Percentiles rank a stretch among this genome's conserved stretches.
Evolutionary conservation across 2,888 invertebrate species (phyloP).

Genomic region (Kryphioiulus occultus): DNA sequence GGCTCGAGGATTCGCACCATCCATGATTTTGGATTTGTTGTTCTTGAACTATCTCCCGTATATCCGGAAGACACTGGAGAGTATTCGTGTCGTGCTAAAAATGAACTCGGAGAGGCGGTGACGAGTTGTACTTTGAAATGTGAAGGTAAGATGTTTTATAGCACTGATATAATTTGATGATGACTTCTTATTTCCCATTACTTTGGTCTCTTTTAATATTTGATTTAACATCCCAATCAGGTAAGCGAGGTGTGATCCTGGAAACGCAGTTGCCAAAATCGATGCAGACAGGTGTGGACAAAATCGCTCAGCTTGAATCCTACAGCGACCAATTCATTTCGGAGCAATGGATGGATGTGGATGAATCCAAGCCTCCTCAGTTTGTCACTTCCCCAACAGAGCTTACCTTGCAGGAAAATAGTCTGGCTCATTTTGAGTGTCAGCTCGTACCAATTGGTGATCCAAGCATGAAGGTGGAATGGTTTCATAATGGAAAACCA

Average conservation of each 20-base stretch:
- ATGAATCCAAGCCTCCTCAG: slow-evolving; percentile 86
- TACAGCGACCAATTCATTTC: slow-evolving; percentile 70
- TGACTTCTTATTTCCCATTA: too few species aligned
- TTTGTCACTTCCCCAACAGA: slow-evolving; percentile 88
- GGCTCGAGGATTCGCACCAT: slow-evolving; percentile 90
- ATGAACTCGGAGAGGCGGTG: slow-evolving; percentile 90
- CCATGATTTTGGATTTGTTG: slow-evolving; percentile 97
- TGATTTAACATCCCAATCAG: slow-evolving; percentile 54
- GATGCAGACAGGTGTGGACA: slow-evolving; percentile 92
- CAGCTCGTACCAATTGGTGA: slow-evolving; percentile 87
- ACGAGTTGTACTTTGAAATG: slow-evolving; percentile 60
- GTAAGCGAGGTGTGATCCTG: slow-evolving; percentile 85
- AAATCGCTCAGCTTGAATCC: slow-evolving; percentile 90
- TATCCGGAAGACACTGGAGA: slow-evolving; percentile 93
- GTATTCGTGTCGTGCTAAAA: slow-evolving; percentile 77
- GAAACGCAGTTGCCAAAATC: slow-evolving; percentile 92
- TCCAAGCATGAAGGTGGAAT: slow-evolving; percentile 92
- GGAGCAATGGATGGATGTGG: slow-evolving; percentile 73
- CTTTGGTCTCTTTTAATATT: too few species aligned
- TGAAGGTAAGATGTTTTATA: slow-evolving; percentile 55
- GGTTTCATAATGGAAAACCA: slow-evolving; percentile 97
- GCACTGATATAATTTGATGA: too few species aligned
- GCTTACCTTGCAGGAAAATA: slow-evolving; percentile 82
- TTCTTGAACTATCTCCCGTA: slow-evolving; percentile 95
- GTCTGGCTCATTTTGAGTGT: slow-evolving; percentile 91